phyloP scores from a whole-genome alignment of 2,888 invertebrate genomes.

The Tetranychus piercei region DNA sequence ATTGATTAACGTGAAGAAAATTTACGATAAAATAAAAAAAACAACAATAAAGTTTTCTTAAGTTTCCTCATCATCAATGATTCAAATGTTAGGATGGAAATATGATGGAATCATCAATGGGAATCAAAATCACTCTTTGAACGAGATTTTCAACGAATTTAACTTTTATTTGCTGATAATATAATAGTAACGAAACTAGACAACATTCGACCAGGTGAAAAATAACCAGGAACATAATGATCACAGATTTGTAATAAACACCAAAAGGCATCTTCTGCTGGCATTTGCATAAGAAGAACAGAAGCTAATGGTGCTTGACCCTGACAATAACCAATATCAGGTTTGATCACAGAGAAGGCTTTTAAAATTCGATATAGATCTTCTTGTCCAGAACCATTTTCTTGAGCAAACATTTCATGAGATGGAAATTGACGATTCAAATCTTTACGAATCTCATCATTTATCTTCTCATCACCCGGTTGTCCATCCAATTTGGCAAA shows the following conservation, averaged over 20 bases:
- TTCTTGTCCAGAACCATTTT: slow-evolving; percentile 44
- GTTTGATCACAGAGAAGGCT: slow-evolving; percentile 82
- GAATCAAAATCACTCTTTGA: slow-evolving; percentile 64
- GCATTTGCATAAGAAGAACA: slow-evolving; percentile 94
- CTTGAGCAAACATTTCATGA: slow-evolving; percentile 68
- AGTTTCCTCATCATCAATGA: too few species aligned
- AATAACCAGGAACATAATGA: slow-evolving; percentile 78
- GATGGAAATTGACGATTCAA: slow-evolving; percentile 82
- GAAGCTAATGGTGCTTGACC: slow-evolving; percentile 95
- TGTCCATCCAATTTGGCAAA: slow-evolving; percentile 36
- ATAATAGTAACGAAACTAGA: slow-evolving; percentile 65
- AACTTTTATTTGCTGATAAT: slow-evolving; percentile 42
- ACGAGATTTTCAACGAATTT: slow-evolving; percentile 47
- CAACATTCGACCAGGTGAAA: slow-evolving; percentile 73
- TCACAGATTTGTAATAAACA: slow-evolving; percentile 91
- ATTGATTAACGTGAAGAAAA: too few species aligned
- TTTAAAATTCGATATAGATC: slow-evolving; percentile 79
- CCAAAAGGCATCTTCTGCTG: slow-evolving; percentile 93
- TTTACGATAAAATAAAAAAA: too few species aligned
- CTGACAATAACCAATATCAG: slow-evolving; percentile 38
- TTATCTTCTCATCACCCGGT: slow-evolving; percentile 58
- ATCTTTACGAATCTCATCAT: slow-evolving; percentile 89
- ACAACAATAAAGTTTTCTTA: too few species aligned
- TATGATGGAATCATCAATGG: slow-evolving; percentile 53
- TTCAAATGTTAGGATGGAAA: too few species aligned